Evolutionary conservation across 2,797 vertebrate genomes (phyloP).

Genomic region (Pantherophis alleghaniensis): DNA sequence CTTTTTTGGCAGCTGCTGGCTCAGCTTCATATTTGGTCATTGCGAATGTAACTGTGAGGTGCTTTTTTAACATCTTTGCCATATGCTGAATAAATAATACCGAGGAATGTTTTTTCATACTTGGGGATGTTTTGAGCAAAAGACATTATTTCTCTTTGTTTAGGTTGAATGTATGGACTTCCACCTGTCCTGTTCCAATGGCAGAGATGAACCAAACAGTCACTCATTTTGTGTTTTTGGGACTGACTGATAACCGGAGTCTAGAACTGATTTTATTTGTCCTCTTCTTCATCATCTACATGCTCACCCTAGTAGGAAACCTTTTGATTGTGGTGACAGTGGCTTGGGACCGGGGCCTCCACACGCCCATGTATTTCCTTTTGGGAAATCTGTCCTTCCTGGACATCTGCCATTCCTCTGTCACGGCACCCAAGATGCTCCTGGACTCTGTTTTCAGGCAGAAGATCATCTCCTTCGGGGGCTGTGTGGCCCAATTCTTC

Average conservation of each 20-base stretch:
- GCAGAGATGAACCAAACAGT: slow-evolving; percentile 50
- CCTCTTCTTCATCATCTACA: slow-evolving; percentile 46
- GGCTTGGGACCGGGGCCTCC: slow-evolving; percentile 42
- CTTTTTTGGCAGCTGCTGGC: too few species aligned
- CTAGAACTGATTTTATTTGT: slow-evolving; percentile 45
- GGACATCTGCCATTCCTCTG: slow-evolving; percentile 66
- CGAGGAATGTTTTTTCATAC: background rate
- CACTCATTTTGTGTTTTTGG: slow-evolving; percentile 58
- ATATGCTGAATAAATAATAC: background rate
- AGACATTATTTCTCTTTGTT: background rate
- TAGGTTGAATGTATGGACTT: background rate
- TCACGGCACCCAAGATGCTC: slow-evolving; percentile 67
- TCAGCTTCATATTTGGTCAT: too few species aligned
- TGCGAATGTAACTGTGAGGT: too few species aligned
- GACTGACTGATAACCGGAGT: slow-evolving; percentile 45
- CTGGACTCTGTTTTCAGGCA: slow-evolving; percentile 50
- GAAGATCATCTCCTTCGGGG: slow-evolving; percentile 57
- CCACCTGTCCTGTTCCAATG: slow-evolving; percentile 25
- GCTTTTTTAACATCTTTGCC: too few species aligned
- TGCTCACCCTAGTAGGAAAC: slow-evolving; percentile 59
- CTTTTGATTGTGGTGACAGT: slow-evolving; percentile 53
- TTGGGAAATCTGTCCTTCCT: slow-evolving; percentile 67
- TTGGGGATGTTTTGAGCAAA: background rate
- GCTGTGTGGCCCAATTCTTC: slow-evolving; percentile 65
- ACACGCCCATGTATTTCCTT: slow-evolving; percentile 69